phyloP scores from a whole-genome alignment of 2,797 vertebrate genomes.

The Gymnothorax javanicus region DNA sequence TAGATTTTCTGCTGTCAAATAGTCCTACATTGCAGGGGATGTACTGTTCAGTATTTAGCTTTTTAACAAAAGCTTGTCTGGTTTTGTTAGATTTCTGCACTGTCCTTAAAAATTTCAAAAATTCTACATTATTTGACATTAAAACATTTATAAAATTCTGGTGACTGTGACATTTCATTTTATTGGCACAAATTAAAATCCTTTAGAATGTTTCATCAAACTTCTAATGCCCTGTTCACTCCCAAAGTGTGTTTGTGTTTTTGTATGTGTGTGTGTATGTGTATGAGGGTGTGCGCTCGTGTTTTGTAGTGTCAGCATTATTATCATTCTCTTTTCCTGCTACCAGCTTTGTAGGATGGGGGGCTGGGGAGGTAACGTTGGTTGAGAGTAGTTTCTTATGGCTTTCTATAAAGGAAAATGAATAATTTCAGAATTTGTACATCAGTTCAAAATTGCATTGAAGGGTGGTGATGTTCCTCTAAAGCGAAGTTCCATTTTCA shows the following conservation, averaged over 20 bases:
- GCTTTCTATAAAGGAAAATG: neutral
- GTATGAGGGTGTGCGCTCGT: neutral
- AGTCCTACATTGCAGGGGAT: neutral
- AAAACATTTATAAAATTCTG: conserved; percentile 24
- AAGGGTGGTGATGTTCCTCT: neutral
- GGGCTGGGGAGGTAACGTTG: neutral
- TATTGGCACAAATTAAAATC: neutral
- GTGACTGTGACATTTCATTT: conserved; percentile 2
- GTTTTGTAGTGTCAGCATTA: too few relatives aligned
- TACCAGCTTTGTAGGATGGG: neutral
- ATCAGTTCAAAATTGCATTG: neutral
- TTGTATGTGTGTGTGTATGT: neutral
- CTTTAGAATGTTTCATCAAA: neutral
- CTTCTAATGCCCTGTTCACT: neutral
- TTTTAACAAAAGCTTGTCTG: conserved; percentile 5
- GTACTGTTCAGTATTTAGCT: neutral
- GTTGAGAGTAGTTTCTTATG: neutral
- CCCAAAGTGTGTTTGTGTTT: neutral
- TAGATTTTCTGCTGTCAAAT: neutral
- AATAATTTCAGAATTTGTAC: neutral
- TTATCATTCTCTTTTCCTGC: neutral
- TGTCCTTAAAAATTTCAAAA: neutral
- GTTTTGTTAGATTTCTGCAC: neutral
- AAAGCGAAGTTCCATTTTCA: neutral
- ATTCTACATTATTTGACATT: conserved; percentile 21